Base-by-base conservation (phyloP, 2,888 invertebrate genomes). In the Euproctis similis region DNA sequence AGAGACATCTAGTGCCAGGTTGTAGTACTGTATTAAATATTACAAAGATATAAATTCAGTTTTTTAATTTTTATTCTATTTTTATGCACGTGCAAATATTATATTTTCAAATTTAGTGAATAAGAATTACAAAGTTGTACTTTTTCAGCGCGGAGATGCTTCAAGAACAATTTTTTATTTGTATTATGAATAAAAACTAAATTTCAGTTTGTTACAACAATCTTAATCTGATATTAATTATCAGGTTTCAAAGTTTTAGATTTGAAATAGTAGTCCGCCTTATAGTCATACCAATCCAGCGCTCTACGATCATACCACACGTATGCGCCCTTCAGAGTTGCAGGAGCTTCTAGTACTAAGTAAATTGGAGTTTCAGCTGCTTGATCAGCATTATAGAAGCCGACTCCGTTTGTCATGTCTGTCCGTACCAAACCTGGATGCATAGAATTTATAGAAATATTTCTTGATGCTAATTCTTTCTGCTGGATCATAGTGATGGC, bases 341-440 rank as follows among this genome's bases (percentile, higher is more conserved):
- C 46, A 1, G 82, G 71, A 53, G 89, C 73, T 59, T 74, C 62
- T 4, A 86, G 72, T 24, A 85, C 89, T 52, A 86, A 45, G 42
- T 85, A 86, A 1, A 87, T 37, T 0, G 88, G 86, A 1, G 87
- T 86, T 33, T 73, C 71, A 1, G 89, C 89, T 4, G 87, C 86
- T 52, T 85, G 67, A 12, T 89, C 89, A 3, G 80, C 59, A 1
- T 77, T 86, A 19, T 85, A 68, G 24, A 74, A 63, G 0, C 90
- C 93, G 40, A 81, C 85, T 11, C 88, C 86, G 19, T 77, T 80
- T 0, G 89, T 88, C 92, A 94, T 91, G 49, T 93, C 92, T 0
- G 94, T 94, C 36, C 87, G 86, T 0, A 93, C 92, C 44, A 90
- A 87, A 0, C 93, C 94, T 2, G 93, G 93, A 61, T 90, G 89